Evolutionary conservation across 2,113 vertebrate genomes (phyloP).

Genomic region (Bambusicola thoracicus): DNA sequence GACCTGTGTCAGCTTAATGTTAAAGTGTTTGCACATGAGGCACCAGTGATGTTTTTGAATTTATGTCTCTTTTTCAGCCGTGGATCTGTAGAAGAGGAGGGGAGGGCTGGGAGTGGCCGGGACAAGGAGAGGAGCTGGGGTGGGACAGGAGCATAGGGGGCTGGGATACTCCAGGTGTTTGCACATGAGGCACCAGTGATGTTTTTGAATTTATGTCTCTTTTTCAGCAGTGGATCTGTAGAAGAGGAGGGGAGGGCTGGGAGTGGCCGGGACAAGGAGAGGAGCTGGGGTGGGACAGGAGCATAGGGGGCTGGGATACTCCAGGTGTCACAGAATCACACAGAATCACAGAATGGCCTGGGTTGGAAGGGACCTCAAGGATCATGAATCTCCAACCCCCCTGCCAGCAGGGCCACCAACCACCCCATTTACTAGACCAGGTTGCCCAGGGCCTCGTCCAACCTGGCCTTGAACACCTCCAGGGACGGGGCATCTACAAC

Average conservation of each 20-base stretch:
- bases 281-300: accelerated
- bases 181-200: accelerated
- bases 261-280: accelerated
- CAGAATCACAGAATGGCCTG: no score
- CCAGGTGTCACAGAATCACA: no score
- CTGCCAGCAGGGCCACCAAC: no score
- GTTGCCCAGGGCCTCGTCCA: no score
- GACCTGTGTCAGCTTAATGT: neutral
- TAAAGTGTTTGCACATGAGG: neutral
- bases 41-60: neutral
- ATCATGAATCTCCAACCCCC: no score
- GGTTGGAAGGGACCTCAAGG: no score
- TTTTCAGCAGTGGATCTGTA: neutral
- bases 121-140: neutral
- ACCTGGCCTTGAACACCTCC: no score
- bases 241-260: neutral
- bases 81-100: neutral
- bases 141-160: neutral
- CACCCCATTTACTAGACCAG: no score
- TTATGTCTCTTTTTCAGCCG: neutral
- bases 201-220: neutral
- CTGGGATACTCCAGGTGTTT: neutral
- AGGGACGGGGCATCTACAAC: no score
- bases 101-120: accelerated
- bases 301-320: neutral